Evolutionary conservation across 2,113 vertebrate species (phyloP).

Genomic region (Opisthocomus hoazin): DNA sequence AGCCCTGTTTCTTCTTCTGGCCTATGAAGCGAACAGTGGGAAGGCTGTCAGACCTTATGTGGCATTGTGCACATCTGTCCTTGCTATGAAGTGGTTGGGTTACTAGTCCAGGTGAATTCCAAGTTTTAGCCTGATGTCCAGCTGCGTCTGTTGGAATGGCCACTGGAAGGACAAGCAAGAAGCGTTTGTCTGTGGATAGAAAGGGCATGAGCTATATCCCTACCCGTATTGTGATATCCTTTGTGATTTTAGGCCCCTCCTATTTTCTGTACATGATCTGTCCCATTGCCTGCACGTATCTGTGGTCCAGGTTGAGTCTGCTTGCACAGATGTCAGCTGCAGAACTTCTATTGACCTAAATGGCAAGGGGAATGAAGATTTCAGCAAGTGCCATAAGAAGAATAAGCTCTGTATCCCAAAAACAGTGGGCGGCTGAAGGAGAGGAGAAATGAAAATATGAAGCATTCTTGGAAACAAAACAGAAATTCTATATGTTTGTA

Average conservation of each 20-base stretch:
- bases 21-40: accelerated
- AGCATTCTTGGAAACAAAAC: not conserved
- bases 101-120: not conserved
- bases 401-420: not conserved
- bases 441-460: not conserved
- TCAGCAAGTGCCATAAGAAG: not conserved
- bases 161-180: not conserved
- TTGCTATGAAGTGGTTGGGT: not conserved
- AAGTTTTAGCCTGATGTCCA: not conserved
- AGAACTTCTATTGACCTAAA: not conserved
- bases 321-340: not conserved
- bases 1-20: not conserved
- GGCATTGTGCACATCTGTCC: not conserved
- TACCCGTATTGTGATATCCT: not conserved
- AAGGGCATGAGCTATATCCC: not conserved
- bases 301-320: not conserved
- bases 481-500: not conserved
- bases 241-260: not conserved
- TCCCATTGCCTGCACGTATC: not conserved
- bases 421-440: not conserved
- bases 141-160: not conserved
- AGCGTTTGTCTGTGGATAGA: not conserved
- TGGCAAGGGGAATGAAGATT: not conserved
- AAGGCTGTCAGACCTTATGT: not conserved
- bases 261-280: not conserved